Conservation (phyloP, 2,113 vertebrate genomes). For the Oreotrochilus melanogaster region DNA sequence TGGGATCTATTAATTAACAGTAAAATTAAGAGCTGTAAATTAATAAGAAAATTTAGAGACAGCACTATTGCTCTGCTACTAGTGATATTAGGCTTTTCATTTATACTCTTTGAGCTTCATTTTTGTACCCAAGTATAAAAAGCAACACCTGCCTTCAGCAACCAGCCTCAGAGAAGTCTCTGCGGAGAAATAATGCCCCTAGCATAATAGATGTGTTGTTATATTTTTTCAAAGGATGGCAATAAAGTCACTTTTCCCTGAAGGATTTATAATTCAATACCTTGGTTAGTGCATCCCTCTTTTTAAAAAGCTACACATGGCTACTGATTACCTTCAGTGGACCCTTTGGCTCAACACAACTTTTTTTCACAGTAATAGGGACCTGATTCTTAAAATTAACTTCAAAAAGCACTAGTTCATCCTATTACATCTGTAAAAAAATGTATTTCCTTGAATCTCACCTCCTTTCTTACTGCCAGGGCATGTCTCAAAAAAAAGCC, state of each 20-base stretch:
- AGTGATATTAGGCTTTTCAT: neutral
- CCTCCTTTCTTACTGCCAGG: neutral
- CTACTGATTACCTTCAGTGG: neutral
- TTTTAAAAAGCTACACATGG: neutral
- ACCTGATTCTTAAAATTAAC: neutral
- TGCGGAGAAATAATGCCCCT: neutral
- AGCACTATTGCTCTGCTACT: neutral
- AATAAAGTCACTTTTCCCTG: neutral
- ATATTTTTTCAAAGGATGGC: neutral
- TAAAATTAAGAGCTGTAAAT: neutral
- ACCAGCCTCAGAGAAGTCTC: neutral
- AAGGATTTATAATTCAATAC: neutral
- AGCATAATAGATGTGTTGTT: neutral
- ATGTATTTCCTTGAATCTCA: neutral
- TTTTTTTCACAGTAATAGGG: neutral
- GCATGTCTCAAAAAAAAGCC: neutral
- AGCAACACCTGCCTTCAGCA: neutral
- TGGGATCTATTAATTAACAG: neutral
- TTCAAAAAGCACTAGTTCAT: neutral
- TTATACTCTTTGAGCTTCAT: neutral
- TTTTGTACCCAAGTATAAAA: neutral
- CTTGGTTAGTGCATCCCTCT: neutral
- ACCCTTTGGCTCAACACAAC: neutral
- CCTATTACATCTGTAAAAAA: neutral
- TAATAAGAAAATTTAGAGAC: neutral